phyloP scores from a whole-genome alignment of 2,113 vertebrate species.

The Penelope pileata region DNA sequence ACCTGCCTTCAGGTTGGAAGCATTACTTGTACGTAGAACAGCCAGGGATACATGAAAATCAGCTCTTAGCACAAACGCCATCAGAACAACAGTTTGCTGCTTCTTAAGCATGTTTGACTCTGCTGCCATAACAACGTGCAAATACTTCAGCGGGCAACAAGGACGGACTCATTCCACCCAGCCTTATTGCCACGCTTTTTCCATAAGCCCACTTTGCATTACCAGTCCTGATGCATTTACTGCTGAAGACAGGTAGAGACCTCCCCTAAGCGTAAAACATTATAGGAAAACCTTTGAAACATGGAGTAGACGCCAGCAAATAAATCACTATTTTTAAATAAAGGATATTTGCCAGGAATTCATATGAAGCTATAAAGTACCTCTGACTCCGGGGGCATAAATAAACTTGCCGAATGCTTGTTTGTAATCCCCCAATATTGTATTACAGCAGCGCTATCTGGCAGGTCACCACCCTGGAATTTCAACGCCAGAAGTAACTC shows the following conservation, averaged over 20 bases:
- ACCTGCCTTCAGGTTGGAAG: neutral
- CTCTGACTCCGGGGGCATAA: constrained; percentile 23
- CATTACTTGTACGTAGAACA: neutral
- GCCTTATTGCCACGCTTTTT: neutral
- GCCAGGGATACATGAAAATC: neutral
- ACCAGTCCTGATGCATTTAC: neutral
- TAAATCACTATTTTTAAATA: neutral
- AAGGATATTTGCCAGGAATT: neutral
- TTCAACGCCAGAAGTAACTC: neutral
- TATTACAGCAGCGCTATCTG: constrained; percentile 2
- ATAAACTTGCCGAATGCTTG: constrained; percentile 39
- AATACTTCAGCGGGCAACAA: constrained; percentile 16
- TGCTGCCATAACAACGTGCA: constrained; percentile 45
- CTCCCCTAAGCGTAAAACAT: neutral
- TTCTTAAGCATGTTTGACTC: neutral
- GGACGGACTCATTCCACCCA: neutral
- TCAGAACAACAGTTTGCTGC: constrained; percentile 3
- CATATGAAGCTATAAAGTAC: neutral
- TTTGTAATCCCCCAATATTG: constrained; percentile 41
- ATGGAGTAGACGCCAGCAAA: neutral
- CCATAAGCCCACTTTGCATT: neutral
- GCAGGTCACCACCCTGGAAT: neutral
- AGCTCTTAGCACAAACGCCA: neutral
- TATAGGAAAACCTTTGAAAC: neutral
- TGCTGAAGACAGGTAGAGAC: neutral